Evolutionary conservation across 2,113 vertebrate genomes (phyloP), one percentile per base, ranked within the genome.

Genomic region (Tapirus terrestris): DNA sequence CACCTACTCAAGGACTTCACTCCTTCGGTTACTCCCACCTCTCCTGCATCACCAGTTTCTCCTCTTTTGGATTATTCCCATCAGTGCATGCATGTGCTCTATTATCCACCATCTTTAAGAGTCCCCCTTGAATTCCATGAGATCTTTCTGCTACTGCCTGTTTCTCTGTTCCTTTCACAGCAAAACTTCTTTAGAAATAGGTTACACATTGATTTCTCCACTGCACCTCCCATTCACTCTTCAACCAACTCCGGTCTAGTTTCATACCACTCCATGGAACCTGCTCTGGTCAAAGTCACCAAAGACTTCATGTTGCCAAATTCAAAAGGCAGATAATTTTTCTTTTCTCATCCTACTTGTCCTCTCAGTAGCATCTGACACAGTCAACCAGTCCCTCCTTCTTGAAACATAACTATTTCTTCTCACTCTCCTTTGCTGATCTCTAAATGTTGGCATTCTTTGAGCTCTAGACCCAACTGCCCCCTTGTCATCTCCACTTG

Each of bases 391-490:
- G 53, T 53, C 39, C 31, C 7, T 63, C 85, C 53, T 86, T 80
- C 56, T 93, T 79, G 39, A 87, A 87, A 51, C 33, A 88, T 13
- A 1, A 80, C 45, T 87, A 33, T 82, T 86, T 94, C 88, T 82
- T 88, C 82, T 91, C 43, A 63, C 73, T 82, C 61, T 68, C 39
- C 43, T 60, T 82, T 87, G 11, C 75, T 43, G 75, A 60, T 16
- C 21, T 96, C 58, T 91, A 75, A 81, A 94, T 96, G 48, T 81
- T 81, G 70, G 65, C 43, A 23, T 89, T 90, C 48, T 89, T 61
- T 85, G 56, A 90, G 39, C 56, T 70, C 56, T 89, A 84, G 53
- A 89, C n/a, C 6, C 9, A 77, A 63, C 17, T 90, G 21, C 11
- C 48, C 39, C 48, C 45, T 80, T 85, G 51, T 89, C 51, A 82